Evolutionary conservation across 2,797 vertebrate genomes (phyloP).

Genomic region (Falco naumanni): DNA sequence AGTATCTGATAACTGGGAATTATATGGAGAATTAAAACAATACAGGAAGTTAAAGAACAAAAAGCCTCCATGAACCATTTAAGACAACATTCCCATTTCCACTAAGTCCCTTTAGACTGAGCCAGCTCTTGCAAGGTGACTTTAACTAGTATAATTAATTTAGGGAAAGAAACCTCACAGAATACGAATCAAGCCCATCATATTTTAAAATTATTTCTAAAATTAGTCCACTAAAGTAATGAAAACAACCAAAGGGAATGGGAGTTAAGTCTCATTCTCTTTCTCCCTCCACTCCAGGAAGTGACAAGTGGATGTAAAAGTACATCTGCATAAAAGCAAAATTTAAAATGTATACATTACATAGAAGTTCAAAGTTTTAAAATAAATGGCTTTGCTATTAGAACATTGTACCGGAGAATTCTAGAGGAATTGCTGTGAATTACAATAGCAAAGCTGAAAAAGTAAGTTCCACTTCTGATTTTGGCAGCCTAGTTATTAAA

Average conservation of each 20-base stretch:
- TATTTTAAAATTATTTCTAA: not conserved
- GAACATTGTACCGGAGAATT: not conserved
- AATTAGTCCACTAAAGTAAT: not conserved
- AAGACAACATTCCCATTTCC: not conserved
- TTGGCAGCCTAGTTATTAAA: not conserved
- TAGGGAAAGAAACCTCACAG: not conserved
- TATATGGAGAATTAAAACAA: too few relatives aligned
- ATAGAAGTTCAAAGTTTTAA: not conserved
- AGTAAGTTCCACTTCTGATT: not conserved
- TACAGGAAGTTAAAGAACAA: not conserved
- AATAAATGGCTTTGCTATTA: not conserved
- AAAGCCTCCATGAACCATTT: not conserved
- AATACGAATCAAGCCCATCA: not conserved
- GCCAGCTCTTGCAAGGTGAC: not conserved
- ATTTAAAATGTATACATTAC: accelerated
- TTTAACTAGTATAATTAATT: not conserved
- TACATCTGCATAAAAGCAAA: not conserved
- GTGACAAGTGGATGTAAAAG: not conserved
- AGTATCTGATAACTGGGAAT: not conserved
- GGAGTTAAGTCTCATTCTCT: not conserved
- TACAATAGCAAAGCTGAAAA: not conserved
- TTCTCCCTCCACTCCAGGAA: not conserved
- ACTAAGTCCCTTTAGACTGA: not conserved
- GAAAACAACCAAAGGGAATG: not conserved
- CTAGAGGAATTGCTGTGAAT: not conserved